Percentiles rank a stretch among this genome's conserved stretches.
phyloP scores from a whole-genome alignment of 2,888 invertebrate species.

The Drosophila nr. medialis region DNA sequence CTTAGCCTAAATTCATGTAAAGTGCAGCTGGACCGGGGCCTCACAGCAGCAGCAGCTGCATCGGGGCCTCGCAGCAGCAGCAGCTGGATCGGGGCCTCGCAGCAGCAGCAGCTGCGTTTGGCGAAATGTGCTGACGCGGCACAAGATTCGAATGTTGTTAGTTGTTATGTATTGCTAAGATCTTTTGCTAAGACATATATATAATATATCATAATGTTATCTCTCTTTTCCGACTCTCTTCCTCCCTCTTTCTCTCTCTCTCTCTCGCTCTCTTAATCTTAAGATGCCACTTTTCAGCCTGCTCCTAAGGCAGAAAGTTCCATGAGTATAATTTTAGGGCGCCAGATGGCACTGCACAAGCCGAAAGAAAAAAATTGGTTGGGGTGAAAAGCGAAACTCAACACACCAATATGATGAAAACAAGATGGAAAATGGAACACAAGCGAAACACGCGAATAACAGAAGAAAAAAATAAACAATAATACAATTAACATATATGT shows the following conservation, averaged over 20 bases:
- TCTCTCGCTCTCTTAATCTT: background rate
- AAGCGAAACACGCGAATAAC: constrained; percentile 5
- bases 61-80: no score
- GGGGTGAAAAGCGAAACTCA: constrained; percentile 8
- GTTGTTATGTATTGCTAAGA: no score
- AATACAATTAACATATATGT: background rate
- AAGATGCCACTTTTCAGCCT: background rate
- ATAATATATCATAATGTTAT: background rate
- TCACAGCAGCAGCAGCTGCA: no score
- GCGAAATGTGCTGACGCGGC: no score
- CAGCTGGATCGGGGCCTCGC: no score
- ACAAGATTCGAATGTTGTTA: no score
- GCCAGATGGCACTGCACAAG: constrained; percentile 11
- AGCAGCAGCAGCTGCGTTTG: no score
- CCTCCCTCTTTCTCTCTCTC: background rate
- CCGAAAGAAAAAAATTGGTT: background rate
- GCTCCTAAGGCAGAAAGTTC: background rate
- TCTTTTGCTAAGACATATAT: background rate
- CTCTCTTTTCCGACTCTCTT: background rate
- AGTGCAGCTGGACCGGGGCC: no score
- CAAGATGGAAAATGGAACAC: constrained; percentile 13
- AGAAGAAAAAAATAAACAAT: constrained; percentile 1
- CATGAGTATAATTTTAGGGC: constrained; percentile 8
- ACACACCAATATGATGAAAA: constrained; percentile 10
- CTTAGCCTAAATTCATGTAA: no score